Conservation (phyloP, 2,888 invertebrate genomes). For the Hypena proboscidalis region DNA sequence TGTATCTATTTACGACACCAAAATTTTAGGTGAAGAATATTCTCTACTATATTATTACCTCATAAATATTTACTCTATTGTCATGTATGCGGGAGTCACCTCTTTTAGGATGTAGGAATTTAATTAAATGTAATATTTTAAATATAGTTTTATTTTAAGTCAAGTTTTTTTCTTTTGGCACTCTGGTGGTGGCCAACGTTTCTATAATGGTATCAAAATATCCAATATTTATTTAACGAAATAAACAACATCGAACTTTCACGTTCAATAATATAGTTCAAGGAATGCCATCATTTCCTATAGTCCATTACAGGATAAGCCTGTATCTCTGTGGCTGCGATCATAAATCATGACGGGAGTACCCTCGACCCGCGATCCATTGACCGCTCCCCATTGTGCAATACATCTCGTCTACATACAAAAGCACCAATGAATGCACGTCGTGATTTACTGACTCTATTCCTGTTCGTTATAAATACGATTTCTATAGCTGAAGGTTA, state of each 20-base stretch:
- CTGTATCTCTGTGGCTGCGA: constrained; percentile 35
- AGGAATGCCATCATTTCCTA: constrained; percentile 30
- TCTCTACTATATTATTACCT: no score
- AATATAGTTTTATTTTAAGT: no score
- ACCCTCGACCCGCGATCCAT: constrained; percentile 24
- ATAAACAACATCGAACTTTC: constrained; percentile 8
- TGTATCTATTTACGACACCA: no score
- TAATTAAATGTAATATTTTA: no score
- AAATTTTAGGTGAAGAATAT: no score
- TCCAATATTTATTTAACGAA: no score
- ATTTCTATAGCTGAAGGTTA: constrained; percentile 41
- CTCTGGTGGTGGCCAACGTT: no score
- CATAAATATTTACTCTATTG: no score
- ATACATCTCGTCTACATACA: constrained; percentile 30
- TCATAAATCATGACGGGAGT: constrained; percentile 39
- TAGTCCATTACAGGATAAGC: constrained; percentile 46
- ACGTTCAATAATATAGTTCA: constrained; percentile 20
- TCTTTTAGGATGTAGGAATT: no score
- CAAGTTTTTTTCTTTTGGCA: no score
- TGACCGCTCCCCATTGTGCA: constrained; percentile 37
- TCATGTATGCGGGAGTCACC: no score
- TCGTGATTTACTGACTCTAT: constrained; percentile 44
- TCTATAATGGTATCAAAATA: no score
- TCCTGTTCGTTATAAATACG: constrained; percentile 34
- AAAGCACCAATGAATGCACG: constrained; percentile 42